Percentiles rank a stretch among this genome's conserved stretches.
These are phyloP conservation scores for Oryzias javanicus DNA, from an alignment of 2,113 vertebrate genomes.

Conservation along the genomic window DNA sequence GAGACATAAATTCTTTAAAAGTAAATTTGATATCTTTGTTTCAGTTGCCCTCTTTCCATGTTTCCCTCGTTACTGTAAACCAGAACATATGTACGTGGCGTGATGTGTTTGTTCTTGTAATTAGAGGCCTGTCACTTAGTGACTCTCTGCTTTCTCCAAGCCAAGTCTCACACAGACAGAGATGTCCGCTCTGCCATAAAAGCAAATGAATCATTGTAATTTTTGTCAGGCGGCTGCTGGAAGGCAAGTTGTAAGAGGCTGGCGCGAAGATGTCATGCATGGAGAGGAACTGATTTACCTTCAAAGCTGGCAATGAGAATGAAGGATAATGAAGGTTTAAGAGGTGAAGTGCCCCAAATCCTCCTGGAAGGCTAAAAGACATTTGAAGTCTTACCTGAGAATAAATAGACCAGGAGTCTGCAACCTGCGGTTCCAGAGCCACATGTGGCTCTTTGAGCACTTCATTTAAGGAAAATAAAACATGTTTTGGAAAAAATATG, in stretches of 20 bases:
- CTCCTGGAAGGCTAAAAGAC: conserved; percentile 1
- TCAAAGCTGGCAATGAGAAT: not conserved
- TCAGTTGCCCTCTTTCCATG: conserved; percentile 48
- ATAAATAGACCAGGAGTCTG: too few species aligned
- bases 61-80: conserved; percentile 57
- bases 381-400: too few species aligned
- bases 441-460: too few species aligned
- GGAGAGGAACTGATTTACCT: not conserved
- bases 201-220: conserved; percentile 69
- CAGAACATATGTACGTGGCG: conserved; percentile 61
- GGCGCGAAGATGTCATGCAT: conserved; percentile 15
- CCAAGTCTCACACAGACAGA: conserved; percentile 47
- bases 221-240: conserved; percentile 57
- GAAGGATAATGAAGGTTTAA: not conserved
- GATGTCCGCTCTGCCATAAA: conserved; percentile 54
- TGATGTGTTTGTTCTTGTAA: conserved; percentile 61
- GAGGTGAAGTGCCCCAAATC: not conserved
- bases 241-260: conserved; percentile 28
- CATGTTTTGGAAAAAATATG: too few species aligned
- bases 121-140: conserved; percentile 64
- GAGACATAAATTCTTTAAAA: conserved; percentile 6
- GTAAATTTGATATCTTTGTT: conserved; percentile 46
- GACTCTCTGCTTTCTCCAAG: conserved; percentile 34
- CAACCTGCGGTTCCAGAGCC: too few species aligned
- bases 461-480: too few species aligned